Base-by-base conservation (phyloP, 2,888 invertebrate species). In the Rotaria magnacalcarata region DNA sequence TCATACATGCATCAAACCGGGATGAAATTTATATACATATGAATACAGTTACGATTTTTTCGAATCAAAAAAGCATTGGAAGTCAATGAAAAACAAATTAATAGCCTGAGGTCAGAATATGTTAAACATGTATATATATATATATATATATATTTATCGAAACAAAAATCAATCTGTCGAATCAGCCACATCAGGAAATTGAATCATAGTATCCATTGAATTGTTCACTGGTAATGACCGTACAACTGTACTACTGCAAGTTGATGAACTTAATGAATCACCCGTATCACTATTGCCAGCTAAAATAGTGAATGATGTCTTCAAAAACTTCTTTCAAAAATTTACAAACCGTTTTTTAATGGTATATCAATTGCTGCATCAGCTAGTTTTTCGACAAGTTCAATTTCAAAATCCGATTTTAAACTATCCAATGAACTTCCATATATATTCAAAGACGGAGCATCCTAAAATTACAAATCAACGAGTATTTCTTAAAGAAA, bases 241-340 rank as follows among this genome's bases (percentile, higher is more conserved):
- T 47, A 43, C 10, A 6, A 80, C 47, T 80, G 80, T 80, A 47
- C 75, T 75, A 75, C 47, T 80, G n/a, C 47, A 47, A 2, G n/a
- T 80, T 2, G 80, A 80, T n/a, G 80, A 80, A 80, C 47, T 47
- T 80, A 80, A 80, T 16, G 47, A 80, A 80, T 80, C 80, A 80
- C 7, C 47, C 24, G 24, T 47, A 80, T 47, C 80, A 43, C n/a
- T 24, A 80, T 47, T 80, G n/a, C 21, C 80, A 47, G 5, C 67
- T 67, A 80, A 80, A 52, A 54, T 54, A 10, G 19, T 19, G n/a
- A n/a, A 80, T 8, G 2, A 47, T 8, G 11, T 6, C 0, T 21
- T 21, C 0, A 19, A 16, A 47, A 80, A 75, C 8, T 19, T 41
- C 2, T 52, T 21, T 11, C 10, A 10, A 24, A 7, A 11, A 47